Evolutionary conservation across 1,140 invertebrate species (phyloP).

Genomic region (Caenorhabditis elegans): WBcel235 BX284606.5:4281501-4282000

Average conservation of each 20-base stretch:
- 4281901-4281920: slow-evolving; percentile 7
- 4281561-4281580: no score
- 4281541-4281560: no score
- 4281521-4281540: no score
- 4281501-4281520: no score
- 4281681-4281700: neutral
- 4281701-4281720: slow-evolving; percentile 9
- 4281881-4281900: neutral
- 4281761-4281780: neutral
- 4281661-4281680: neutral
- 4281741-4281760: neutral
- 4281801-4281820: neutral
- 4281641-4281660: neutral
- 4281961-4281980: neutral
- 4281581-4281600: no score
- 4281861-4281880: neutral
- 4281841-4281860: neutral
- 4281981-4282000: neutral
- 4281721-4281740: neutral
- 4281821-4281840: neutral
- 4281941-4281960: slow-evolving; percentile 13
- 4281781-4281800: neutral
- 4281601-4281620: no score
- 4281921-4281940: slow-evolving; percentile 11
- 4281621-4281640: neutral